Conservation (phyloP, 2,113 vertebrate species). For the Salvelinus fontinalis region DNA sequence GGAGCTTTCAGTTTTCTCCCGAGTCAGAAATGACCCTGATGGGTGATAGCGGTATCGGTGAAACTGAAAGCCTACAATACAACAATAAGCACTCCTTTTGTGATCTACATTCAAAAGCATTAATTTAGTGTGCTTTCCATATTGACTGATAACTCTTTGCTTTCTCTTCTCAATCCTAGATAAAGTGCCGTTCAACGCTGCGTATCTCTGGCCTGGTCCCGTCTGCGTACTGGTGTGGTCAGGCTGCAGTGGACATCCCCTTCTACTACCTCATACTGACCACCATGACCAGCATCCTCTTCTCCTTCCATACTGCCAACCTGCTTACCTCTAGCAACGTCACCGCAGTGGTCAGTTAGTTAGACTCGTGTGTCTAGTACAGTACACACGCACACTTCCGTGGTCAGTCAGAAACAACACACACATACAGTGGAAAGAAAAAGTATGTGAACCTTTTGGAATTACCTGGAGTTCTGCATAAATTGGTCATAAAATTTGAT, state of each 20-base stretch:
- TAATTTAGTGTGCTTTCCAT: not conserved
- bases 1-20: too few species aligned
- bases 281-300: constrained; percentile 85
- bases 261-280: constrained; percentile 85
- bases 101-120: not conserved
- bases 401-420: constrained; percentile 72
- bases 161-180: constrained; percentile 65
- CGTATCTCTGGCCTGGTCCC: constrained; percentile 91
- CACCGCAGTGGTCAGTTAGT: constrained; percentile 82
- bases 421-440: not conserved
- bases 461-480: too few species aligned
- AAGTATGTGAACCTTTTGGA: too few species aligned
- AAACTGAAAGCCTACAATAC: too few species aligned
- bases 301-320: constrained; percentile 85
- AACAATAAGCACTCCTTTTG: not conserved
- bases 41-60: too few species aligned
- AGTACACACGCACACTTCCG: constrained; percentile 67
- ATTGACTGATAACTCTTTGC: not conserved
- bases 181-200: constrained; percentile 90
- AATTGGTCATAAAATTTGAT: too few species aligned
- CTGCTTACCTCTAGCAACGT: constrained; percentile 83
- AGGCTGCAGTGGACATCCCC: constrained; percentile 85
- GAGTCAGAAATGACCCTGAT: too few species aligned
- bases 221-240: constrained; percentile 94
- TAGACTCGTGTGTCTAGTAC: not conserved